phyloP scores from a whole-genome alignment of 1,140 invertebrate genomes.

The Meloidogyne exigua region DNA sequence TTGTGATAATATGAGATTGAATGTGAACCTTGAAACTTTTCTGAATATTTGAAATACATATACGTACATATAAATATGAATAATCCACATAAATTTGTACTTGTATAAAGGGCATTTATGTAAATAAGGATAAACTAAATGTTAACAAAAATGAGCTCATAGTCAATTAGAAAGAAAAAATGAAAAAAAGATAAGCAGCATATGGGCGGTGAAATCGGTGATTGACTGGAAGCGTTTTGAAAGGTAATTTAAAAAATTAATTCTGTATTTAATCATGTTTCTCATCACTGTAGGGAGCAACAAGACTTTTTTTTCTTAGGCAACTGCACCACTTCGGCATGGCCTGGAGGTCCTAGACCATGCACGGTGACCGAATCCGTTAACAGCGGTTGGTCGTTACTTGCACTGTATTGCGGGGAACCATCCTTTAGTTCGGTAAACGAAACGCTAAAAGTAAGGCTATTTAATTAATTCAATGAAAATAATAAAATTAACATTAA shows the following conservation, averaged over 20 bases:
- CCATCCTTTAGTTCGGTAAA: too few species aligned
- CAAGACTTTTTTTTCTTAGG: constrained; percentile 49
- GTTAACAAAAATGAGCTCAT: not conserved
- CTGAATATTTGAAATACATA: not conserved
- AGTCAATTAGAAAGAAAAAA: not conserved
- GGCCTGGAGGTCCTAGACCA: constrained; percentile 40
- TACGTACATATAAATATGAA: too few species aligned
- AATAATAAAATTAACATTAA: too few species aligned
- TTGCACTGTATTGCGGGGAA: not conserved
- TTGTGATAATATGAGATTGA: not conserved
- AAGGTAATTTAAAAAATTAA: not conserved
- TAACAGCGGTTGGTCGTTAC: not conserved
- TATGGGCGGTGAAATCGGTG: not conserved
- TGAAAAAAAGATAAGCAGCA: not conserved
- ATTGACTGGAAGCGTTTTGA: not conserved
- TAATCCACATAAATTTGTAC: too few species aligned
- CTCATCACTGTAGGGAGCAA: constrained; percentile 37
- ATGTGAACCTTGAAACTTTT: not conserved
- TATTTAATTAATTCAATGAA: too few species aligned
- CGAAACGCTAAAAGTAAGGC: too few species aligned
- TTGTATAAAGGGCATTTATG: not conserved
- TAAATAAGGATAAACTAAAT: not conserved
- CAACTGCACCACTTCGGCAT: constrained; percentile 47
- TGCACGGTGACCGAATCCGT: not conserved
- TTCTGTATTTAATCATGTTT: not conserved